phyloP scores from a whole-genome alignment of 2,888 invertebrate species.

The Netelia fuscicornis region DNA sequence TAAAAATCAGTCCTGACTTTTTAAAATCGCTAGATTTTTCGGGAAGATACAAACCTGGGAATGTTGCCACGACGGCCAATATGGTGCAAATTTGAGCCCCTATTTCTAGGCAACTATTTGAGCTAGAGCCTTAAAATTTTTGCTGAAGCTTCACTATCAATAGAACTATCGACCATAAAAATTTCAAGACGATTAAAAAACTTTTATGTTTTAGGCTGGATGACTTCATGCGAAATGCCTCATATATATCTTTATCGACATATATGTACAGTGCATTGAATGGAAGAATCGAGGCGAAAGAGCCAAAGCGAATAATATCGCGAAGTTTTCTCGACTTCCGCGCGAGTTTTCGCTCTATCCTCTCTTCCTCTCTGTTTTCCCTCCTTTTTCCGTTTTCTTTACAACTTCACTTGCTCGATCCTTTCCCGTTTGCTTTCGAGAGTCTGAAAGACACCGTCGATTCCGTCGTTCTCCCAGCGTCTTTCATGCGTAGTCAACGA shows the following conservation, averaged over 20 bases:
- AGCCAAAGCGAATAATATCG: conserved; percentile 32
- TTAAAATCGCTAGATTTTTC: too few species aligned
- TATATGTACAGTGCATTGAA: not conserved
- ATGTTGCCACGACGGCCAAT: too few species aligned
- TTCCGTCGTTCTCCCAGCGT: not conserved
- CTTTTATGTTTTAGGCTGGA: too few species aligned
- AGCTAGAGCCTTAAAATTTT: too few species aligned
- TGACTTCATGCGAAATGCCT: too few species aligned
- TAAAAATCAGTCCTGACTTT: too few species aligned
- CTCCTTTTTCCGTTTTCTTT: conserved; percentile 49
- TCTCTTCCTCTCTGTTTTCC: conserved; percentile 60
- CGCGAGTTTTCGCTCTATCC: conserved; percentile 72
- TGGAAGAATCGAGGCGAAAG: conserved; percentile 24
- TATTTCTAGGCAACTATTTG: too few species aligned
- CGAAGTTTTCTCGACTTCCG: conserved; percentile 70
- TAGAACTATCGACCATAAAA: too few species aligned
- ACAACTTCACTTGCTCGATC: conserved; percentile 62
- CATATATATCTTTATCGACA: not conserved
- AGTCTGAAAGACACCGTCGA: conserved; percentile 15
- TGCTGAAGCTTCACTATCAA: too few species aligned
- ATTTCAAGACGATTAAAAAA: too few species aligned
- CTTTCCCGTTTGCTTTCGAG: conserved; percentile 64
- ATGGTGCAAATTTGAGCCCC: too few species aligned
- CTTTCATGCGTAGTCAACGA: conserved; percentile 64
- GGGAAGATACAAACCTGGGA: too few species aligned